These are phyloP conservation scores for Podarcis cretensis DNA, from an alignment of 2,113 vertebrate genomes.

Conservation along the genomic window DNA sequence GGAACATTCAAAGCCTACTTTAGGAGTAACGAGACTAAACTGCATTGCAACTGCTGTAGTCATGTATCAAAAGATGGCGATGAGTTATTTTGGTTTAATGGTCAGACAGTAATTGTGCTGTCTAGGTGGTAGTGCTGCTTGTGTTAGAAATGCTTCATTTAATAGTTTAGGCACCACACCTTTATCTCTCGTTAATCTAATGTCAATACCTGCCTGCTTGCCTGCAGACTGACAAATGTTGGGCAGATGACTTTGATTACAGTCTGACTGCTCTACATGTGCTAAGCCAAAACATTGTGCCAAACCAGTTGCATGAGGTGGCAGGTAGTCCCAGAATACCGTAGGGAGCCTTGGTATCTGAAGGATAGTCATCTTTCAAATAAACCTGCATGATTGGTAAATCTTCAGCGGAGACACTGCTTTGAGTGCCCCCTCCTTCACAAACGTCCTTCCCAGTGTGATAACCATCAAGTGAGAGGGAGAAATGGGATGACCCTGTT, in stretches of 20 bases:
- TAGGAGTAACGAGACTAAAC: neutral
- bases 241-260: slow-evolving; percentile 1
- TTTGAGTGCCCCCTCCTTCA: neutral
- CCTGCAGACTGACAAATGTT: neutral
- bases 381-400: neutral
- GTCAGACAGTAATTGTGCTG: neutral
- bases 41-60: neutral
- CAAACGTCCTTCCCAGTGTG: too few relatives aligned
- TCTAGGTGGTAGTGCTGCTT: neutral
- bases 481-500: too few relatives aligned
- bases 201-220: neutral
- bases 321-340: neutral
- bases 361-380: neutral
- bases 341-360: neutral
- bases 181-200: neutral
- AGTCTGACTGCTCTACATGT: too few relatives aligned
- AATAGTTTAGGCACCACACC: neutral
- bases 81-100: neutral
- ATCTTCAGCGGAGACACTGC: neutral
- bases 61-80: neutral
- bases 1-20: too few relatives aligned
- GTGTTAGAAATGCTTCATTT: neutral
- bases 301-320: neutral
- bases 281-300: neutral
- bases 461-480: neutral